Percentiles rank a stretch among this genome's conserved stretches.
phyloP scores from a whole-genome alignment of 2,888 invertebrate species.

The Idaea dimidiata region DNA sequence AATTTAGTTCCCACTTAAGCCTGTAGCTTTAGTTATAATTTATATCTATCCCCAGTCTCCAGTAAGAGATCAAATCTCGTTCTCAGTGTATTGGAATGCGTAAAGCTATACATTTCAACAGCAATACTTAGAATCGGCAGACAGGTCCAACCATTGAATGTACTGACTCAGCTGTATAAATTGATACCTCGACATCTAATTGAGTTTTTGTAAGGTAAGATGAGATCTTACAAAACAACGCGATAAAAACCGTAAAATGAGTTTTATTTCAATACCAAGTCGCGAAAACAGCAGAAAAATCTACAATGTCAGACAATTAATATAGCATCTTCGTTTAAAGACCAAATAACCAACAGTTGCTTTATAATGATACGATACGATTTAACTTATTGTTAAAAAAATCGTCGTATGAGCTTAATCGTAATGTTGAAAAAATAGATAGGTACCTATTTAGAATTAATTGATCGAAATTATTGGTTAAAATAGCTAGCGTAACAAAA shows the following conservation, averaged over 20 bases:
- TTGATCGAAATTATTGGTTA: neutral
- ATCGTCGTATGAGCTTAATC: neutral
- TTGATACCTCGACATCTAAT: neutral
- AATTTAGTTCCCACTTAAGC: neutral
- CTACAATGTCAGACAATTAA: no score
- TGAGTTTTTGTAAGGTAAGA: neutral
- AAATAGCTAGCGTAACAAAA: neutral
- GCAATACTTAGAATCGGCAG: slow-evolving; percentile 14
- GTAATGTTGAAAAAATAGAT: neutral
- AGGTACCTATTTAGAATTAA: neutral
- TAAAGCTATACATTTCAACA: neutral
- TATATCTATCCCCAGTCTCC: neutral
- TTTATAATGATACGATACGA: no score
- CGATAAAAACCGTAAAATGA: neutral
- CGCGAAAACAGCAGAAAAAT: no score
- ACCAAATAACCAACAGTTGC: neutral
- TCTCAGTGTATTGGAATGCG: neutral
- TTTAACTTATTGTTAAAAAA: no score
- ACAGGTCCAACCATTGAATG: slow-evolving; percentile 15
- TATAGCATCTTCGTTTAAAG: neutral
- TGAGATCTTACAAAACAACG: neutral
- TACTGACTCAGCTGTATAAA: slow-evolving; percentile 17
- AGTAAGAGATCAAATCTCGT: neutral
- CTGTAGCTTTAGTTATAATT: neutral
- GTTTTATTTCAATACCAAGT: no score